phyloP scores from a whole-genome alignment of 2,797 vertebrate species.

The Stomatorhinus walkeri region DNA sequence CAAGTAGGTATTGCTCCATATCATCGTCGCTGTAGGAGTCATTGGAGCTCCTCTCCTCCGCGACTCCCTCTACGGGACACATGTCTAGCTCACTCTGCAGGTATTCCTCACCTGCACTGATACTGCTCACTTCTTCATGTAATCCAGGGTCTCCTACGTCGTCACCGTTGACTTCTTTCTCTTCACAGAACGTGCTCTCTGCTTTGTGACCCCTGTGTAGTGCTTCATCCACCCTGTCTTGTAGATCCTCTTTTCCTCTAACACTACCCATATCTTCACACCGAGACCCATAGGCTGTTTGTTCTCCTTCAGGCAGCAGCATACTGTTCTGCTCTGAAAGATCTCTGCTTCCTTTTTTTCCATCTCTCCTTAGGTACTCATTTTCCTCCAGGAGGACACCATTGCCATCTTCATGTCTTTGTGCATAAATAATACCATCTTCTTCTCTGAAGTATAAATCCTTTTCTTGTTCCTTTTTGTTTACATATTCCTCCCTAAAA shows the following conservation, averaged over 20 bases:
- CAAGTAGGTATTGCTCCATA: conserved; percentile 59
- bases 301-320: neutral
- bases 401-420: neutral
- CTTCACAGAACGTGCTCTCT: neutral
- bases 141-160: neutral
- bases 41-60: conserved; percentile 35
- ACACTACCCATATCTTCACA: neutral
- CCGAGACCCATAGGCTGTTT: neutral
- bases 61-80: neutral
- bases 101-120: neutral
- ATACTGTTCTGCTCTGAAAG: neutral
- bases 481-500: conserved; percentile 34
- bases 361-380: neutral
- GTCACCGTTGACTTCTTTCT: neutral
- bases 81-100: neutral
- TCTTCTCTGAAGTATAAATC: conserved; percentile 31
- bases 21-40: conserved; percentile 61
- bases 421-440: neutral
- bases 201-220: neutral
- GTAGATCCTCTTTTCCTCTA: neutral
- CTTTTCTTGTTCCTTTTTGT: conserved; percentile 38
- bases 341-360: neutral
- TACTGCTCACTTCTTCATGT: neutral
- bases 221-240: neutral
- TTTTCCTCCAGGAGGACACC: neutral